Conservation (phyloP, 1,140 invertebrate species). For the Anthonomus grandis region DNA sequence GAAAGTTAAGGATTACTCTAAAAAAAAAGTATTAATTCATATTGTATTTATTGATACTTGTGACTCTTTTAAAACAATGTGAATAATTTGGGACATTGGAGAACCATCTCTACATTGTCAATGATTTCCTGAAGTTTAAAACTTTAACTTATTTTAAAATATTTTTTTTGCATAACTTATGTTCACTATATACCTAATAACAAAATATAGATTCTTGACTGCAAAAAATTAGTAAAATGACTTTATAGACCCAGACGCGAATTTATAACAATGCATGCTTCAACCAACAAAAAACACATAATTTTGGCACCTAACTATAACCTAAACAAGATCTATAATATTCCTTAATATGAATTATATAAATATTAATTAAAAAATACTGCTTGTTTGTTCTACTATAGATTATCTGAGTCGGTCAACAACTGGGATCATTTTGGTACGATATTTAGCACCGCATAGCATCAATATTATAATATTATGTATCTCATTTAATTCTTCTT, state of each 20-base stretch:
- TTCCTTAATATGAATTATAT: neutral
- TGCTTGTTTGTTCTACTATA: slow-evolving; percentile 4
- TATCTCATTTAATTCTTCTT: too few species aligned
- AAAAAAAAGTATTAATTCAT: too few species aligned
- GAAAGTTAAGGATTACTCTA: too few species aligned
- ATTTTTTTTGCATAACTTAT: too few species aligned
- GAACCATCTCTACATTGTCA: too few species aligned
- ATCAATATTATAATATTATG: slow-evolving; percentile 33
- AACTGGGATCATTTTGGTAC: slow-evolving; percentile 25
- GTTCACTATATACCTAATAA: too few species aligned
- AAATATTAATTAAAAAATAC: slow-evolving; percentile 8
- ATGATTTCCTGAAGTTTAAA: too few species aligned
- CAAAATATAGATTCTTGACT: slow-evolving; percentile 18
- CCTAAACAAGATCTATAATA: slow-evolving; percentile 8
- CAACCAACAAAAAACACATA: neutral
- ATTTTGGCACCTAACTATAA: slow-evolving; percentile 18
- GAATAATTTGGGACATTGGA: too few species aligned
- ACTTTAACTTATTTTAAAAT: too few species aligned
- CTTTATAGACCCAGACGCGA: slow-evolving; percentile 6
- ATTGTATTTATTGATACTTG: too few species aligned
- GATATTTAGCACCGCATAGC: slow-evolving; percentile 31
- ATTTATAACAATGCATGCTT: neutral
- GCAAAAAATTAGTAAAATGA: slow-evolving; percentile 17
- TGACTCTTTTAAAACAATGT: too few species aligned
- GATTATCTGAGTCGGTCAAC: slow-evolving; percentile 14